These are phyloP conservation scores for Noctua janthe DNA, from an alignment of 2,888 invertebrate species.

Conservation along the genomic window DNA sequence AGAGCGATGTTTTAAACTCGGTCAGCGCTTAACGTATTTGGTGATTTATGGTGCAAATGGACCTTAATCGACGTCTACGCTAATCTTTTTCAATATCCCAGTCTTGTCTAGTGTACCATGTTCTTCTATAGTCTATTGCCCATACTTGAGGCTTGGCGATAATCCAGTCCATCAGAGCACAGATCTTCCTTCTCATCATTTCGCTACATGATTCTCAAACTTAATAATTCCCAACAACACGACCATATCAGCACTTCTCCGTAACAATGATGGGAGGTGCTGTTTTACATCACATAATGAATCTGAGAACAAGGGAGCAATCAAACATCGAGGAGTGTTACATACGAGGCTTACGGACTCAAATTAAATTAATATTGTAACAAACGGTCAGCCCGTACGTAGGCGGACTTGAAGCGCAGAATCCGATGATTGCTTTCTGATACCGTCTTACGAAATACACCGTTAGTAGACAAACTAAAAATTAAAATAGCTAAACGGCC, in stretches of 20 bases:
- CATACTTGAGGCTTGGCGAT: neutral
- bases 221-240: slow-evolving; percentile 42
- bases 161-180: slow-evolving; percentile 3
- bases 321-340: slow-evolving; percentile 73
- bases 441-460: slow-evolving; percentile 85
- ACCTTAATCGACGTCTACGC: neutral
- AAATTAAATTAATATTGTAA: slow-evolving; percentile 75
- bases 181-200: slow-evolving; percentile 43
- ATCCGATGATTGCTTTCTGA: slow-evolving; percentile 74
- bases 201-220: slow-evolving; percentile 36
- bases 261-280: slow-evolving; percentile 70
- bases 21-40: neutral
- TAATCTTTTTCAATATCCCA: neutral
- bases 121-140: neutral
- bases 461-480: slow-evolving; percentile 90
- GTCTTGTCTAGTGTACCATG: neutral
- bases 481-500: slow-evolving; percentile 90
- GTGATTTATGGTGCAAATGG: neutral
- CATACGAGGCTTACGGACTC: slow-evolving; percentile 62
- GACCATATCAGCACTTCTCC: slow-evolving; percentile 56
- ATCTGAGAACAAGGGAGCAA: slow-evolving; percentile 76
- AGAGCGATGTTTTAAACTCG: neutral
- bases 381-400: slow-evolving; percentile 70
- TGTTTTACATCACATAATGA: slow-evolving; percentile 69
- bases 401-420: slow-evolving; percentile 80